phyloP scores from a whole-genome alignment of 1,140 invertebrate species.

The Drosophila repleta region DNA sequence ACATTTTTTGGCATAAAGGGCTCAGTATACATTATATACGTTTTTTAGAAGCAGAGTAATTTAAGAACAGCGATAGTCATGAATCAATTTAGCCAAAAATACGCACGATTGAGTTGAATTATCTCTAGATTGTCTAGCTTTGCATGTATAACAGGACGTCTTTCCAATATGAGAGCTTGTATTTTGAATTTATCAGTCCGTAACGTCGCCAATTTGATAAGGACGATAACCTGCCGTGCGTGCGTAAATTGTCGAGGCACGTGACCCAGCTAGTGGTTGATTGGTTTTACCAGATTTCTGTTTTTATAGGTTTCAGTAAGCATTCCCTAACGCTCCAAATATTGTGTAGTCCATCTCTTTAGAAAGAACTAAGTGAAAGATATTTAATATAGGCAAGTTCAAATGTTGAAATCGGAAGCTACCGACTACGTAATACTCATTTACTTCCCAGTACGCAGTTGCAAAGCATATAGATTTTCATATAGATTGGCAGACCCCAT shows the following conservation, averaged over 20 bases:
- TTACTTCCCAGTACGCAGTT: too few species aligned
- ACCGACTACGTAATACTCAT: too few species aligned
- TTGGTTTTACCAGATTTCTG: conserved; percentile 3
- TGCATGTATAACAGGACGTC: not conserved
- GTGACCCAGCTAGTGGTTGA: conserved; percentile 26
- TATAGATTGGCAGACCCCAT: too few species aligned
- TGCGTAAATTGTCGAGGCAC: conserved; percentile 34
- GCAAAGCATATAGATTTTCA: too few species aligned
- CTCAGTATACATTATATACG: too few species aligned
- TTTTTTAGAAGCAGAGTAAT: too few species aligned
- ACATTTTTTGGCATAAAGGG: too few species aligned
- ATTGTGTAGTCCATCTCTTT: not conserved
- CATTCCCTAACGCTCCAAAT: not conserved
- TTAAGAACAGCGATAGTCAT: not conserved
- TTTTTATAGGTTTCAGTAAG: not conserved
- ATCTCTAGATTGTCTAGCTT: not conserved
- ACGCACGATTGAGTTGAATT: conserved; percentile 33
- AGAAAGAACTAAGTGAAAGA: too few species aligned
- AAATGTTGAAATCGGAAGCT: too few species aligned
- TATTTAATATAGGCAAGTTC: too few species aligned
- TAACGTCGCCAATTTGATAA: conserved; percentile 3
- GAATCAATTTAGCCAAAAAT: conserved; percentile 21
- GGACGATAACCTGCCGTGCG: conserved; percentile 16
- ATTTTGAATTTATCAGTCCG: conserved; percentile 3
- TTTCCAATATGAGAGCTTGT: not conserved